Evolutionary conservation across 2,888 invertebrate genomes (phyloP).

Genomic region (Spilosoma lubricipeda): DNA sequence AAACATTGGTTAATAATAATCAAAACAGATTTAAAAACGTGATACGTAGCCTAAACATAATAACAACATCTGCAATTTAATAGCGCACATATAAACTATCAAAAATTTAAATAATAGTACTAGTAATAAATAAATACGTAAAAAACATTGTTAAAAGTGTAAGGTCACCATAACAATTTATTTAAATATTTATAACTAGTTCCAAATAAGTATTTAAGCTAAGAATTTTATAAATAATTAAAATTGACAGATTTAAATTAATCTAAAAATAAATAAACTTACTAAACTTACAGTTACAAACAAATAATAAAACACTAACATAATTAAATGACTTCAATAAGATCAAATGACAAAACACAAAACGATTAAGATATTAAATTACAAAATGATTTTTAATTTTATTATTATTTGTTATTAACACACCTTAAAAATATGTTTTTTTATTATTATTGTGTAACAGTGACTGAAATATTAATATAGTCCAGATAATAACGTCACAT

Average conservation of each 20-base stretch:
- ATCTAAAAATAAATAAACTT: constrained; percentile 10
- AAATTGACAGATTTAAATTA: constrained; percentile 29
- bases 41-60: neutral
- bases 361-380: neutral
- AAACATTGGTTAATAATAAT: neutral
- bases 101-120: neutral
- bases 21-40: neutral
- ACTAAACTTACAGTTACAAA: neutral
- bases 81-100: constrained; percentile 7
- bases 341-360: neutral
- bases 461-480: neutral
- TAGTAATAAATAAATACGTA: neutral
- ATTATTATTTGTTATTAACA: constrained; percentile 12
- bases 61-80: neutral
- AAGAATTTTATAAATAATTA: constrained; percentile 9
- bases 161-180: constrained; percentile 10
- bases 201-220: constrained; percentile 8
- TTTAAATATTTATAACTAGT: constrained; percentile 14
- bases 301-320: neutral
- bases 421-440: constrained; percentile 10
- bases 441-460: constrained; percentile 4
- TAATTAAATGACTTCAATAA: neutral
- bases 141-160: neutral
- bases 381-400: neutral
- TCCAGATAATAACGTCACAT: neutral